Evolutionary conservation across 2,113 vertebrate species (phyloP).

Genomic region (Xenus cinereus): DNA sequence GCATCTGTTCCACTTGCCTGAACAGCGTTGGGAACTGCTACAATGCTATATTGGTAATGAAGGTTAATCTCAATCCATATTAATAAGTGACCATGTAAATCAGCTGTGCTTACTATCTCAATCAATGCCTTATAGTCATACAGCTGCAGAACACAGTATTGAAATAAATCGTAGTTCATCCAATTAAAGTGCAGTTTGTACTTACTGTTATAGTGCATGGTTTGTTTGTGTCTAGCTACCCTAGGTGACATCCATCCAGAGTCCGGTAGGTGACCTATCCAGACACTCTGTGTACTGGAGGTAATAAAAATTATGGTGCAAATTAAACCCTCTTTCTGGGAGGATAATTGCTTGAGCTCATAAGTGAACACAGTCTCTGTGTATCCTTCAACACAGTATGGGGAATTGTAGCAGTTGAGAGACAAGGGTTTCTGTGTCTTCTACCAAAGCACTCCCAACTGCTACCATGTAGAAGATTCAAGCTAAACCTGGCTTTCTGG

Average conservation of each 20-base stretch:
- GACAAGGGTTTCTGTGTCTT: neutral
- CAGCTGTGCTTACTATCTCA: neutral
- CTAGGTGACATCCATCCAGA: neutral
- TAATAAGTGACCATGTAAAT: neutral
- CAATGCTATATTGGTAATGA: neutral
- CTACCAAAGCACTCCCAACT: neutral
- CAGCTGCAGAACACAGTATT: neutral
- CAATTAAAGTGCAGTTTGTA: neutral
- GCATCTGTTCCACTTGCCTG: neutral
- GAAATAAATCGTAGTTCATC: neutral
- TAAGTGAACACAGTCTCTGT: neutral
- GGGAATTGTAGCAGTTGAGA: neutral
- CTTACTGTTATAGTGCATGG: neutral
- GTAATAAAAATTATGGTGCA: neutral
- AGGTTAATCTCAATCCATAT: neutral
- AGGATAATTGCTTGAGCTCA: neutral
- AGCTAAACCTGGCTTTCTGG: neutral
- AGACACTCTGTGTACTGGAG: neutral
- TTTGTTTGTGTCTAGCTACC: neutral
- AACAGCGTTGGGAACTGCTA: neutral
- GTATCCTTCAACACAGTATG: neutral
- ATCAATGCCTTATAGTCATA: neutral
- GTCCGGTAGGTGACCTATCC: neutral
- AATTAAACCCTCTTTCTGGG: neutral
- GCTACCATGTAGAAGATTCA: neutral